Conservation (phyloP, 2,797 vertebrate genomes). For the Octomys mimax region DNA sequence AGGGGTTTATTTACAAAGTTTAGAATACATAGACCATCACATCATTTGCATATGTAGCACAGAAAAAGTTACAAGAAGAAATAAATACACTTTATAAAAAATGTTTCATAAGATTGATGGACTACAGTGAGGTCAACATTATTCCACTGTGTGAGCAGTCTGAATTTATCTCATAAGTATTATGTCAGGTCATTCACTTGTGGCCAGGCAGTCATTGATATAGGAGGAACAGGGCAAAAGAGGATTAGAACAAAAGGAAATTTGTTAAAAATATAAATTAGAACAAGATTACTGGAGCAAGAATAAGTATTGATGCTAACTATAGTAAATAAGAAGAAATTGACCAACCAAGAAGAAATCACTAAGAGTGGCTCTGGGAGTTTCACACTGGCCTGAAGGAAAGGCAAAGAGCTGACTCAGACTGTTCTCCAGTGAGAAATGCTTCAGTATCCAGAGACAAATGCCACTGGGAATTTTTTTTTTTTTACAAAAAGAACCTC, state of each 20-base stretch:
- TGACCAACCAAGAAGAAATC: background rate
- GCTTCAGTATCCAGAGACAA: background rate
- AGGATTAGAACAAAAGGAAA: conserved; percentile 3
- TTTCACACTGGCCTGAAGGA: background rate
- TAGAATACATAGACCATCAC: background rate
- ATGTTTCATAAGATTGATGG: background rate
- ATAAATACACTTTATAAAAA: background rate
- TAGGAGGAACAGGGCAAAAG: background rate
- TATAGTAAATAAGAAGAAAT: background rate
- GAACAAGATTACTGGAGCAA: background rate
- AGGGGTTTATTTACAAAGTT: background rate
- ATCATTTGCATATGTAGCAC: background rate
- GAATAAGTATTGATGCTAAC: background rate
- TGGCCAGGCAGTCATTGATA: background rate
- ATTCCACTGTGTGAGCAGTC: background rate
- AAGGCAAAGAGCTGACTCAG: background rate
- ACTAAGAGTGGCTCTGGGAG: background rate
- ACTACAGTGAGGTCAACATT: background rate
- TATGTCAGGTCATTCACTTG: background rate
- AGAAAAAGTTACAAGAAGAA: background rate
- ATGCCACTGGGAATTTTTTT: background rate
- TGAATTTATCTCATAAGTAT: background rate
- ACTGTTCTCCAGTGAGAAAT: background rate
- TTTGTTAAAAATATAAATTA: conserved; percentile 6
- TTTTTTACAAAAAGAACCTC: background rate